Evolutionary conservation across 2,797 vertebrate genomes (phyloP).

Genomic region (Sebastiscus albofasciatus): DNA sequence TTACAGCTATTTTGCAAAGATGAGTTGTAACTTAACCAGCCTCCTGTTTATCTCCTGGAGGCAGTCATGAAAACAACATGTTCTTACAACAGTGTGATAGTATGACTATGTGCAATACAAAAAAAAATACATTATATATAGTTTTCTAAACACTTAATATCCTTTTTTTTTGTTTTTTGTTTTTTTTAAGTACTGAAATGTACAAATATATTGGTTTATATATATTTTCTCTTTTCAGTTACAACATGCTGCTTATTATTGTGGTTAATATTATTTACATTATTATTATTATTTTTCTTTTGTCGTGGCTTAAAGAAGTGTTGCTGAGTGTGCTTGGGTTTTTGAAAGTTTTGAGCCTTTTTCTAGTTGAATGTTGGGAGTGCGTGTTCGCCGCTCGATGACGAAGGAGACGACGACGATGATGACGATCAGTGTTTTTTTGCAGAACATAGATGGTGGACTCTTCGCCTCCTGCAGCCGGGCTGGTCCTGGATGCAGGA

Average conservation of each 20-base stretch:
- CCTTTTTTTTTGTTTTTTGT: constrained; percentile 38
- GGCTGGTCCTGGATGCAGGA: constrained; percentile 89
- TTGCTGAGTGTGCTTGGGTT: constrained; percentile 81
- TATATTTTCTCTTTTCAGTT: constrained; percentile 86
- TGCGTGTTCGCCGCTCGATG: neutral
- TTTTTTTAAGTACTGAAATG: constrained; percentile 78
- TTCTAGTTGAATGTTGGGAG: constrained; percentile 81
- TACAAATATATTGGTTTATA: constrained; percentile 87
- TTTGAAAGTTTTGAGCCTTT: constrained; percentile 76
- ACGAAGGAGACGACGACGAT: neutral
- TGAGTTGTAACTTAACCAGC: constrained; percentile 40
- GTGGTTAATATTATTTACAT: constrained; percentile 82
- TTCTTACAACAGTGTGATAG: constrained; percentile 85
- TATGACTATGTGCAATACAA: constrained; percentile 96
- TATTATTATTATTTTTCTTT: constrained; percentile 64
- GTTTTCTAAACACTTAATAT: constrained; percentile 83
- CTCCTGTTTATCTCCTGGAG: constrained; percentile 28
- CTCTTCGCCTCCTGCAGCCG: constrained; percentile 81
- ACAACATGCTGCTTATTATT: constrained; percentile 92
- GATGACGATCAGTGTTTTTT: constrained; percentile 82
- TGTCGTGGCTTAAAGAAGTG: constrained; percentile 68
- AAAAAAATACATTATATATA: constrained; percentile 77
- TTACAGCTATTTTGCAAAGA: constrained; percentile 47
- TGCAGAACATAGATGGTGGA: constrained; percentile 64
- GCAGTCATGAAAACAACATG: constrained; percentile 41